Conservation (phyloP, 2,888 invertebrate genomes). For the Agrotis segetum region DNA sequence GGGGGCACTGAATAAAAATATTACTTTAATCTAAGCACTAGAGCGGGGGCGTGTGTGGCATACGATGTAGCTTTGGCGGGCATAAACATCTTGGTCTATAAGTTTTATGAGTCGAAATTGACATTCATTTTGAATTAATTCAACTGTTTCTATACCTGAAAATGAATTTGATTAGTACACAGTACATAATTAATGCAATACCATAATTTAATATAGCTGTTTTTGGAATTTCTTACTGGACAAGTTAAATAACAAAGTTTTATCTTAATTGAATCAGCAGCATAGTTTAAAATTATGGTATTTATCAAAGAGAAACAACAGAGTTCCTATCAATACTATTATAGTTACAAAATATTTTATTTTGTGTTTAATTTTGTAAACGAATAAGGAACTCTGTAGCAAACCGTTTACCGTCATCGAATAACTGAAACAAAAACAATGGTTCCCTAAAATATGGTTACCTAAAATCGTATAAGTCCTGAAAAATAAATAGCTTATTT, state of each 20-base stretch:
- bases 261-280: not conserved
- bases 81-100: constrained; percentile 76
- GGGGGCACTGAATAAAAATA: constrained; percentile 79
- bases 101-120: constrained; percentile 43
- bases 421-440: not conserved
- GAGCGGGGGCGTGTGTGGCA: constrained; percentile 83
- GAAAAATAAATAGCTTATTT: constrained; percentile 21
- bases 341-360: constrained; percentile 4
- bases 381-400: constrained; percentile 24
- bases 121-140: constrained; percentile 45
- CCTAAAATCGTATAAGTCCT: not conserved
- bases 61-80: constrained; percentile 90
- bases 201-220: constrained; percentile 55
- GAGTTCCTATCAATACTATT: constrained; percentile 45
- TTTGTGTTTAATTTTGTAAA: not conserved
- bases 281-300: constrained; percentile 60
- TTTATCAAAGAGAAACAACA: constrained; percentile 69
- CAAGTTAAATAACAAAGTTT: not conserved
- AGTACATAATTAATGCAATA: constrained; percentile 47
- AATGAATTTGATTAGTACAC: constrained; percentile 65
- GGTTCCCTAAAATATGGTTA: not conserved
- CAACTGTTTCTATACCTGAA: constrained; percentile 66
- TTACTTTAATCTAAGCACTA: constrained; percentile 66
- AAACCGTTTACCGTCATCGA: constrained; percentile 42
- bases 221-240: not conserved